Conservation (phyloP, 2,113 vertebrate genomes). For the Camelus dromedarius region DNA sequence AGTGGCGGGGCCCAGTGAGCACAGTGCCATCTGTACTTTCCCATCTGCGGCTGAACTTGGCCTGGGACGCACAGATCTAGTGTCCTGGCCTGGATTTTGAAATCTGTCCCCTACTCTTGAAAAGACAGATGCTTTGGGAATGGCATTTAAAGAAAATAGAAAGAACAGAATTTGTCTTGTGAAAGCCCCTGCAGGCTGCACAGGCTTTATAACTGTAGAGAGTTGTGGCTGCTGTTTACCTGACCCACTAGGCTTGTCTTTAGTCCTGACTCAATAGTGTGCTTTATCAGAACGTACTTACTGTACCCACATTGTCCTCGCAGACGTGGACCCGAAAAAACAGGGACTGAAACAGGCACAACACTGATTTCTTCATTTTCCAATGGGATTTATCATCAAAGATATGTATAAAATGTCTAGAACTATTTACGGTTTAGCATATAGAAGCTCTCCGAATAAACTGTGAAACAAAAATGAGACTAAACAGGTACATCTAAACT, state of each 20-base stretch:
- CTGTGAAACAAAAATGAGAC: background rate
- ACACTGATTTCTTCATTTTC: background rate
- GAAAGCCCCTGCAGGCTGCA: background rate
- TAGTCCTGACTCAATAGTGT: background rate
- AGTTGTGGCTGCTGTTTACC: background rate
- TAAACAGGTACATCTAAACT: background rate
- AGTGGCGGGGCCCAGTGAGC: background rate
- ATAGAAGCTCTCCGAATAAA: slow-evolving; percentile 5
- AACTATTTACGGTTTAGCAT: slow-evolving; percentile 14
- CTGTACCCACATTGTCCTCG: background rate
- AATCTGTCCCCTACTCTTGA: background rate
- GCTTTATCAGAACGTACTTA: background rate
- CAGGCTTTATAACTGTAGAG: background rate
- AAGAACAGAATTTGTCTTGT: background rate
- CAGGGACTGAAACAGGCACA: background rate
- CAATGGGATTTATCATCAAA: background rate
- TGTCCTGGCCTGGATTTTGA: background rate
- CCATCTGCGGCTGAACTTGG: rapidly evolving
- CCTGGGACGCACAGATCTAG: background rate
- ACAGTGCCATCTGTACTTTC: background rate
- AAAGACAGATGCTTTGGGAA: slow-evolving; percentile 20
- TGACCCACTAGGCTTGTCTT: background rate
- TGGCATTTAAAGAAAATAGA: background rate
- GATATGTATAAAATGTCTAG: slow-evolving; percentile 2
- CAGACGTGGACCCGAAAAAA: background rate